These are phyloP conservation scores for Teleogryllus oceanicus DNA, from an alignment of 2,888 invertebrate genomes.

Conservation along the genomic window DNA sequence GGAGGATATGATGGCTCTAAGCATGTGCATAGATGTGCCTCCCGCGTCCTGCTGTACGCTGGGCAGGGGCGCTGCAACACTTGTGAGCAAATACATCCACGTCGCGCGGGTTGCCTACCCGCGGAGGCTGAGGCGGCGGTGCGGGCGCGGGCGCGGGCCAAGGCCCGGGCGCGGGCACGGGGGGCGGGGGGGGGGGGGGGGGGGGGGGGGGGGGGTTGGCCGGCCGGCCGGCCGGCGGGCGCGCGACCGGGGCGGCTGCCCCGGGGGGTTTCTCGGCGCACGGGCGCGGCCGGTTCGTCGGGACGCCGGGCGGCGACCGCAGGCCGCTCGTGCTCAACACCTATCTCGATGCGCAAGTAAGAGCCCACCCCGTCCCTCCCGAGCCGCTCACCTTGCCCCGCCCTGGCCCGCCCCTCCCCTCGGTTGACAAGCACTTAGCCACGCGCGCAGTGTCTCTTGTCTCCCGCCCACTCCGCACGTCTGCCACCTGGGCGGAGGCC, in stretches of 20 bases:
- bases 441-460: no score
- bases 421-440: no score
- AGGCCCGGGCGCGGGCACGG: neutral
- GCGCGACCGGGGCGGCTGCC: neutral
- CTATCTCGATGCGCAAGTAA: slow-evolving; percentile 79
- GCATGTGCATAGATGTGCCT: no score
- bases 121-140: neutral
- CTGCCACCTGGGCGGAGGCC: no score
- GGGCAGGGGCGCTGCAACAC: no score
- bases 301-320: slow-evolving; percentile 79
- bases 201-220: neutral
- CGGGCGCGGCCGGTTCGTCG: slow-evolving; percentile 69
- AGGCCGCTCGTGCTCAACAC: slow-evolving; percentile 92
- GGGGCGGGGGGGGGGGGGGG: neutral
- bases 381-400: neutral
- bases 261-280: no score
- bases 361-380: slow-evolving; percentile 1
- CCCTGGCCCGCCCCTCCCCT: neutral
- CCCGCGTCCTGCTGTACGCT: no score
- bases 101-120: neutral
- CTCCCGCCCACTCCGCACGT: no score
- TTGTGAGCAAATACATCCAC: no score
- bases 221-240: neutral
- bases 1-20: no score
- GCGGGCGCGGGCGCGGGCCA: neutral